phyloP scores from a whole-genome alignment of 92 coral and sea anemone genomes.

The Phymanthus crucifer region DNA sequence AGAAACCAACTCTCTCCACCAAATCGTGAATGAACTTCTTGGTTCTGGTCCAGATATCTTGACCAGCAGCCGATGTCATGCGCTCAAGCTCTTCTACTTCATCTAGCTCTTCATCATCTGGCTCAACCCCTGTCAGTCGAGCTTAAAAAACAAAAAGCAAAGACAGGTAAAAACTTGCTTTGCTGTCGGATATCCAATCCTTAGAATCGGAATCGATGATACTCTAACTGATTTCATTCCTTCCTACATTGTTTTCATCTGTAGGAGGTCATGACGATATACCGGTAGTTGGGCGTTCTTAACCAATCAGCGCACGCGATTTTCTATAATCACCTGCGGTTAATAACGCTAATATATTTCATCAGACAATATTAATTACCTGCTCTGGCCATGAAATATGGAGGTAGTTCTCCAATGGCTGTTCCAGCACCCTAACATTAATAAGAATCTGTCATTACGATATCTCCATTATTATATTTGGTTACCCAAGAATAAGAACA shows the following conservation, averaged over 20 bases:
- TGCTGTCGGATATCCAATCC: background rate
- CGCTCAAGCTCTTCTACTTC: conserved; percentile 91
- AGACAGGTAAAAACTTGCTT: background rate
- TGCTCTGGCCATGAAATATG: conserved; percentile 99
- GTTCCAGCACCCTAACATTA: conserved; percentile 91
- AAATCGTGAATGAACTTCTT: conserved; percentile 89
- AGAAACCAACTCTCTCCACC: conserved; percentile 94
- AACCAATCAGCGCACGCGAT: too few relatives aligned
- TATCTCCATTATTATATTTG: background rate
- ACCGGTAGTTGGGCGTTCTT: too few relatives aligned
- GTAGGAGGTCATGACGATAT: too few relatives aligned
- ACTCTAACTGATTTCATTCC: too few relatives aligned
- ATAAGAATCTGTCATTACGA: background rate
- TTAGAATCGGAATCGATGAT: too few relatives aligned
- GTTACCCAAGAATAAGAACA: background rate
- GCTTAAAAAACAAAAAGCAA: conserved; percentile 49
- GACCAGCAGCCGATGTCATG: conserved; percentile 74
- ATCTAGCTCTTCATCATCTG: conserved; percentile 92
- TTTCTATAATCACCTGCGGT: too few relatives aligned
- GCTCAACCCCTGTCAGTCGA: conserved; percentile 85
- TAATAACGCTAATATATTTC: too few relatives aligned
- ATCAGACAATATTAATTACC: conserved; percentile 49
- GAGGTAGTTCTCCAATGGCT: conserved; percentile 97
- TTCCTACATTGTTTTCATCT: too few relatives aligned
- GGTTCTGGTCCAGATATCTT: conserved; percentile 88